Evolutionary conservation across 1,140 invertebrate species (phyloP), one percentile per base, ranked within the genome.

Genomic region (Diachasma alloeum): DNA sequence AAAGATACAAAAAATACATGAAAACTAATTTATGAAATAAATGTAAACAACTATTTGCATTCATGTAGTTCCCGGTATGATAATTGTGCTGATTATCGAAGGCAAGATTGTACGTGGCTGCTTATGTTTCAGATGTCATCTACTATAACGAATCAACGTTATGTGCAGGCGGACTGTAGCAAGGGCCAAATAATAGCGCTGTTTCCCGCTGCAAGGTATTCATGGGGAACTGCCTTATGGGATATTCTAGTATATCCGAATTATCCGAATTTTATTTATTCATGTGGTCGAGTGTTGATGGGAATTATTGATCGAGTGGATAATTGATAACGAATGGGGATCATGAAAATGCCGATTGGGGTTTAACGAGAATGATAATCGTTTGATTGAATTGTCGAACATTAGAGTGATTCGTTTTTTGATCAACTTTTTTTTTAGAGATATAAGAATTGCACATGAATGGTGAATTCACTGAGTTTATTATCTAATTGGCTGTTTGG

Each of bases 61-160:
- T 72, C 72, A 75, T 66, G n/a, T 75, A 56, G 67, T 67, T 71
- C 24, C 79, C 56, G 79, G 72, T 79, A 76, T 80, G 78, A 78
- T 84, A 76, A 80, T 83, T 82, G 72, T 78, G 77, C 80, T 44
- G 36, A 48, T 56, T 63, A 26, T 66, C 15, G 59, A 22, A 75
- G 71, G 76, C 74, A 85, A 84, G 83, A 90, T 88, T 89, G 84
- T 89, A 90, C 87, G 87, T 86, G 85, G 84, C 83, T 89, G 85
- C 87, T 89, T 90, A 87, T 90, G 89, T 90, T 90, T 90, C 89
- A 90, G 88, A 89, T 90, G 85, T 84, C 83, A 68, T 86, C 87
- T 83, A 84, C 87, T 78, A 87, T 85, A 87, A 72, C 53, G 59
- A 83, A 79, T 83, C 83, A 87, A 81, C 81, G 82, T 87, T 86